A percentile compares a stretch with the other conserved stretches of the same genome.
Conservation (phyloP, 2,888 invertebrate species). For the Archaeoteleia sp. region DNA sequence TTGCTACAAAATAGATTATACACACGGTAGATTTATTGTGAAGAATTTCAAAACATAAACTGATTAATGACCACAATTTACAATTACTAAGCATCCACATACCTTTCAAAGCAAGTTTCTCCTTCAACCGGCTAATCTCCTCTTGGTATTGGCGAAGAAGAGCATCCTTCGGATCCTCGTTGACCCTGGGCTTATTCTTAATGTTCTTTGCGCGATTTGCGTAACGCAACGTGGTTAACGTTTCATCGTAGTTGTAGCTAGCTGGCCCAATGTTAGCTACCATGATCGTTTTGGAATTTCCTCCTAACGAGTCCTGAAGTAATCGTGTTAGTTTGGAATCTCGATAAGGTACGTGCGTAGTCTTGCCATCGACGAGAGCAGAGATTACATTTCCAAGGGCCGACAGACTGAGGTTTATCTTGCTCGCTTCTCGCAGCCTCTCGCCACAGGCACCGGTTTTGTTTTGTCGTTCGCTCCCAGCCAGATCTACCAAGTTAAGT, state of each 20-base stretch:
- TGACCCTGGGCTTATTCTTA: constrained; percentile 98
- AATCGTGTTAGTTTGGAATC: constrained; percentile 97
- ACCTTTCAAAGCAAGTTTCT: constrained; percentile 70
- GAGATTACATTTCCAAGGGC: constrained; percentile 99
- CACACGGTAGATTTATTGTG: too few relatives aligned
- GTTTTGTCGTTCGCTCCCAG: constrained; percentile 97
- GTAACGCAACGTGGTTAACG: constrained; percentile 95
- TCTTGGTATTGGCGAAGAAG: constrained; percentile 95
- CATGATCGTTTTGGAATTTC: constrained; percentile 99
- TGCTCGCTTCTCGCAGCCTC: constrained; percentile 94
- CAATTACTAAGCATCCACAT: not conserved
- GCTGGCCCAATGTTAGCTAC: constrained; percentile 99
- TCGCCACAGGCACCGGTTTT: constrained; percentile 98
- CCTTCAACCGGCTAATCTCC: constrained; percentile 87
- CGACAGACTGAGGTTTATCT: constrained; percentile 97
- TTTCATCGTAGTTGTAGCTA: constrained; percentile 98
- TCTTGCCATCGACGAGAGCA: constrained; percentile 93
- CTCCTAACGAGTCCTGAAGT: constrained; percentile 97
- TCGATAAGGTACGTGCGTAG: constrained; percentile 96
- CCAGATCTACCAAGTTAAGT: constrained; percentile 97
- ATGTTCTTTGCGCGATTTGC: constrained; percentile 98
- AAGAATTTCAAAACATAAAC: too few relatives aligned
- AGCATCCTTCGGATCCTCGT: constrained; percentile 99
- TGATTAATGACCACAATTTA: too few relatives aligned
- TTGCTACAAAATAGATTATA: too few relatives aligned